phyloP scores from a whole-genome alignment of 2,888 invertebrate species.

The Anaspis maculata region DNA sequence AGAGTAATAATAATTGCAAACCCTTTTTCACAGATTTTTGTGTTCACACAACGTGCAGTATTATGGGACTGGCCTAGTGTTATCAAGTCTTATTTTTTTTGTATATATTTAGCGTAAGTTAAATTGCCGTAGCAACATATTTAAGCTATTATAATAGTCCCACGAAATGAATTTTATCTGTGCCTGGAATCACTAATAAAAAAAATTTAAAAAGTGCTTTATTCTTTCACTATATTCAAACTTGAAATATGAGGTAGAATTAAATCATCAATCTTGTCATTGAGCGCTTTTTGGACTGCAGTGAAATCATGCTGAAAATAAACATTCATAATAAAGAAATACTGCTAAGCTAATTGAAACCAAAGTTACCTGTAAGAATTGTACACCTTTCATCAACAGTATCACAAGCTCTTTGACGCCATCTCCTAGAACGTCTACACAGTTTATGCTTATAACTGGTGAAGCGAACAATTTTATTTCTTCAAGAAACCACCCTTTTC shows the following conservation, averaged over 20 bases:
- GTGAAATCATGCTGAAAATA: conserved; percentile 29
- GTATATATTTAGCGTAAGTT: too few relatives aligned
- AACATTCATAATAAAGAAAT: conserved; percentile 7
- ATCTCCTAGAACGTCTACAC: conserved; percentile 57
- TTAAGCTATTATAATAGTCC: conserved; percentile 34
- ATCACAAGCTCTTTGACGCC: conserved; percentile 57
- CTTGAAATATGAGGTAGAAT: not conserved
- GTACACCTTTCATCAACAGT: conserved; percentile 57
- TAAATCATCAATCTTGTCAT: conserved; percentile 23
- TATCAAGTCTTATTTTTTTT: too few relatives aligned
- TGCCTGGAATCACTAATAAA: conserved; percentile 42
- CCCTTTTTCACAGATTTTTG: too few relatives aligned
- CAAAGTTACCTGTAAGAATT: conserved; percentile 55
- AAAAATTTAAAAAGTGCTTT: conserved; percentile 14
- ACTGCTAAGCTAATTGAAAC: too few relatives aligned
- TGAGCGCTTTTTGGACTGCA: conserved; percentile 26
- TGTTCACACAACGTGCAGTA: too few relatives aligned
- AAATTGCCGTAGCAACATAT: conserved; percentile 29
- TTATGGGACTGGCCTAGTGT: too few relatives aligned
- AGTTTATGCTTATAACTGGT: conserved; percentile 53
- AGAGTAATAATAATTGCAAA: too few relatives aligned
- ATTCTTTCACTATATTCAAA: conserved; percentile 7
- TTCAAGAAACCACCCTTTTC: conserved; percentile 42
- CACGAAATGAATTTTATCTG: conserved; percentile 40
- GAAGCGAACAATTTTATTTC: conserved; percentile 50